Evolutionary conservation across 1,140 invertebrate species (phyloP), one percentile per base, ranked within the genome.

Genomic region (Leptonema lineaticorne): DNA sequence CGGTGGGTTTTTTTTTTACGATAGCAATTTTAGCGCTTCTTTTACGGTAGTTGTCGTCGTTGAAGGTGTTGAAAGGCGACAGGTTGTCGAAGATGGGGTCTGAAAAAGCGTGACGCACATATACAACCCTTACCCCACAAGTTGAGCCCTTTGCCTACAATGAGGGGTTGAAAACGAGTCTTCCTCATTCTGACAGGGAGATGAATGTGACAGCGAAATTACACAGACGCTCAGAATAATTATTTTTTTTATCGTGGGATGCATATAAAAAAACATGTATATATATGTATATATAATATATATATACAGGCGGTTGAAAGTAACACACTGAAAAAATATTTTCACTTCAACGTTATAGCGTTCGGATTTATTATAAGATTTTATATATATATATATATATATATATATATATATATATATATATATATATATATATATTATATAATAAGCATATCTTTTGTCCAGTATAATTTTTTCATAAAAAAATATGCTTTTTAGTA

Each of bases 141-240:
- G 11, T 11, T 16, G 37, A n/a, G 46, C 22, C n/a, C 22, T 41
- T 9, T 26, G 50, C 22, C 22, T 20, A 26, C 27, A 24, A 53
- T 26, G 27, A 5, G 7, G 4, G 50, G 24, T 2, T 30, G 30
- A 22, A 37, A 20, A 22, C 11, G 33, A 62, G 29, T 16, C 45
- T 26, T 41, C 22, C 33, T 37, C 33, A n/a, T 22, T 20, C 50
- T 53, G 59, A 62, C 59, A 45, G 59, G 20, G 33, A 41, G 59
- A 62, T 62, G 30, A 62, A 62, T 62, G 59, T 62, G 30, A 33
- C 57, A 28, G 57, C 57, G 57, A 59, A 33, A 59, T 59, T 59
- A 59, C 57, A 22, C 57, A 59, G 50, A 59, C 33, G 33, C 57
- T 30, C 28, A n/a, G 57, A 41, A 59, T 28, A 59, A 59, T 53